These are phyloP conservation scores for Polyploca ridens DNA, from an alignment of 2,888 invertebrate genomes.

Conservation along the genomic window DNA sequence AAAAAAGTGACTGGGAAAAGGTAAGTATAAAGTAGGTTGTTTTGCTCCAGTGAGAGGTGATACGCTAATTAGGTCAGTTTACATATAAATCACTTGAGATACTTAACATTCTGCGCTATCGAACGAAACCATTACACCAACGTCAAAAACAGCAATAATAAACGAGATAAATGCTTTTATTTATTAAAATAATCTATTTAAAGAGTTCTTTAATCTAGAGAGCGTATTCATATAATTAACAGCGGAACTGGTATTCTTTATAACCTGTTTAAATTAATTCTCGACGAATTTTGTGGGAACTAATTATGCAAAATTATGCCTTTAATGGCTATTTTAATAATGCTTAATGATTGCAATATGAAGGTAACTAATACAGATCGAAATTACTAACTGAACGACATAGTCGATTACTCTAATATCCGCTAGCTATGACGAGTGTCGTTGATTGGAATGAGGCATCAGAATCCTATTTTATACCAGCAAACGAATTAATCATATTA, in stretches of 20 bases:
- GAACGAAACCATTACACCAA: not conserved
- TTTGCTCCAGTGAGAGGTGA: not conserved
- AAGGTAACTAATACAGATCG: not conserved
- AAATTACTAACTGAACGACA: not conserved
- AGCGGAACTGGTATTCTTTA: not conserved
- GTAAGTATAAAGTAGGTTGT: not conserved
- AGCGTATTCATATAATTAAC: slow-evolving; percentile 1
- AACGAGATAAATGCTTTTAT: not conserved
- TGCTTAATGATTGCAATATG: not conserved
- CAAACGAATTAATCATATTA: no score
- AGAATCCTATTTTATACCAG: not conserved
- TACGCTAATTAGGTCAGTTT: not conserved
- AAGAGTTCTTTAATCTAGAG: not conserved
- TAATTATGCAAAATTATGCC: not conserved
- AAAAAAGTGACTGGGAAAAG: not conserved
- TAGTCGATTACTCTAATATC: not conserved
- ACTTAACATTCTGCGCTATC: not conserved
- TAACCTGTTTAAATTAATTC: not conserved
- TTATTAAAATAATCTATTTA: not conserved
- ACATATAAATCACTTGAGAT: not conserved
- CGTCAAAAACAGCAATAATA: not conserved
- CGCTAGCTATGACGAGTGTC: not conserved
- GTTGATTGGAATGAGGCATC: not conserved
- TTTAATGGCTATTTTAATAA: not conserved
- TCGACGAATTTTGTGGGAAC: not conserved